Evolutionary conservation across 2,113 vertebrate species (phyloP).

Genomic region (Prionailurus bengalensis): DNA sequence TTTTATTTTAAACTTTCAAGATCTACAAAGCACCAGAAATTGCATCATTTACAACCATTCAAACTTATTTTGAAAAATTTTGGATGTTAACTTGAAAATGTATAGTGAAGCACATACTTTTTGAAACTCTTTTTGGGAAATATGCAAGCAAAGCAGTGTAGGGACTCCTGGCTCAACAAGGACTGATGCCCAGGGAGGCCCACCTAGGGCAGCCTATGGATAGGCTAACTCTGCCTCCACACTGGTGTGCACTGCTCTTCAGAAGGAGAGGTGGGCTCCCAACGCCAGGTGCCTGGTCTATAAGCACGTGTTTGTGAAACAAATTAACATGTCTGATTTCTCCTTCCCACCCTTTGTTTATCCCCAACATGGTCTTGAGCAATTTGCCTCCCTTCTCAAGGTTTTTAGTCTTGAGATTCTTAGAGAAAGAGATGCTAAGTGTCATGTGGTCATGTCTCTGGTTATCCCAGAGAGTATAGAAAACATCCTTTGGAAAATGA

Average conservation of each 20-base stretch:
- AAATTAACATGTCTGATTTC: not conserved
- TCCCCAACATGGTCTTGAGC: not conserved
- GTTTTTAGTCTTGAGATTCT: not conserved
- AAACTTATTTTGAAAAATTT: conserved; percentile 33
- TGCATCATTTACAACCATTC: conserved; percentile 62
- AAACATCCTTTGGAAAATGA: not conserved
- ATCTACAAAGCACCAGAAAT: conserved; percentile 67
- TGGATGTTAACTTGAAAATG: conserved; percentile 27
- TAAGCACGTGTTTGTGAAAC: not conserved
- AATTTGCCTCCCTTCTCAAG: not conserved
- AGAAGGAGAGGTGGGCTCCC: accelerated
- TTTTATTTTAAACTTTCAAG: conserved; percentile 67
- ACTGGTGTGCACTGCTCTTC: accelerated
- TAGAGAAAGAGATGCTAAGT: not conserved
- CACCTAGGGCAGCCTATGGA: accelerated
- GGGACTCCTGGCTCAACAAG: not conserved
- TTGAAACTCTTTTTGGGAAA: not conserved
- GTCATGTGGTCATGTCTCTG: not conserved
- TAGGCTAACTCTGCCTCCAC: not conserved
- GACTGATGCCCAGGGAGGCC: not conserved
- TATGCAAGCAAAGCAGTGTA: not conserved
- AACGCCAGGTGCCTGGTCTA: not conserved
- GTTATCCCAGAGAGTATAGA: not conserved
- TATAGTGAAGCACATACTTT: not conserved
- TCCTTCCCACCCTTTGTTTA: not conserved